These are phyloP conservation scores for Mesembrinibis cayennensis DNA, from an alignment of 2,113 vertebrate genomes.

Conservation along the genomic window DNA sequence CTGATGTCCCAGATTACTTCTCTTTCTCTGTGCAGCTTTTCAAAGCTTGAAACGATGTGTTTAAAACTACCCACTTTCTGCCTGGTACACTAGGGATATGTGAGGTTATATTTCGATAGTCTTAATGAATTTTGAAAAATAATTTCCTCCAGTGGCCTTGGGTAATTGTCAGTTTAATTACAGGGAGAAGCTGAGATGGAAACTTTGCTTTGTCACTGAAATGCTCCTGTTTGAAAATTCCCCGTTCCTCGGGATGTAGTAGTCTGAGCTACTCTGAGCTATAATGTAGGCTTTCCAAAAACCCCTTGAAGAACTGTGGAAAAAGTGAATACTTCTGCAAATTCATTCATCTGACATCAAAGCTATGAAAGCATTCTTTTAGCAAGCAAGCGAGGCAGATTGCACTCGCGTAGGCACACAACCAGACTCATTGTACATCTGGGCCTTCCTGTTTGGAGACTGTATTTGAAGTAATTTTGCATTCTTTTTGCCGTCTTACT, in stretches of 20 bases:
- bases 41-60: background rate
- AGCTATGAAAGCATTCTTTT: conserved; percentile 37
- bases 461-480: conserved; percentile 37
- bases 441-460: background rate
- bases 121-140: conserved; percentile 53
- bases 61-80: background rate
- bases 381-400: conserved; percentile 7
- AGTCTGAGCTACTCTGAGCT: background rate
- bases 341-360: conserved; percentile 58
- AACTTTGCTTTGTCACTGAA: conserved; percentile 41
- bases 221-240: background rate
- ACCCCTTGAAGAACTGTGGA: conserved; percentile 34
- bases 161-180: conserved; percentile 57
- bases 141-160: conserved; percentile 38
- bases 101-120: conserved; percentile 10
- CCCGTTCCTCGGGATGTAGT: background rate
- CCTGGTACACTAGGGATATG: conserved; percentile 1
- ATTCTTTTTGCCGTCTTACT: background rate
- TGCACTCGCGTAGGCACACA: background rate
- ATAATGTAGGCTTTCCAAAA: background rate
- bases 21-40: background rate
- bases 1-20: background rate
- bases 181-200: conserved; percentile 9
- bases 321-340: conserved; percentile 39
- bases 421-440: conserved; percentile 16